Percentiles rank a stretch among this genome's conserved stretches.
phyloP scores from a whole-genome alignment of 2,113 vertebrate genomes.

The Neopipo cinnamomea region DNA sequence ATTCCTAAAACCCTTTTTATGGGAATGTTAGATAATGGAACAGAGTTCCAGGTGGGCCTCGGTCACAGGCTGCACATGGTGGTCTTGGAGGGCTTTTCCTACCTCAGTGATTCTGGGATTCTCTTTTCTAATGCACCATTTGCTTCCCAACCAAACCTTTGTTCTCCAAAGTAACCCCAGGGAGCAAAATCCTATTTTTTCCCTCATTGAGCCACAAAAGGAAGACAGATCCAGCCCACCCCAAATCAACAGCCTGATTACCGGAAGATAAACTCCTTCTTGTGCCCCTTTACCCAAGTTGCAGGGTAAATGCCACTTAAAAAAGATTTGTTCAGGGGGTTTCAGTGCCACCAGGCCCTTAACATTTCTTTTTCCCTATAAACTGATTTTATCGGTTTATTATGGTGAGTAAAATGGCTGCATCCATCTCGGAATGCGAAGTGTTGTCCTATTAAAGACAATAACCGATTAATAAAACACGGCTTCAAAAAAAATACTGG shows the following conservation, averaged over 20 bases:
- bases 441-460: neutral
- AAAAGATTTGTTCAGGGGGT: conserved; percentile 45
- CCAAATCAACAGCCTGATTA: neutral
- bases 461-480: neutral
- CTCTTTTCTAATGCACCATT: neutral
- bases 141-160: neutral
- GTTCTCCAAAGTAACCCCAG: neutral
- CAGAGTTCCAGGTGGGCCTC: neutral
- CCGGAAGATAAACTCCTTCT: neutral
- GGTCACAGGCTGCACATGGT: neutral
- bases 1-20: neutral
- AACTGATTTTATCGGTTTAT: conserved; percentile 43
- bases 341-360: conserved; percentile 4
- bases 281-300: neutral
- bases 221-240: neutral
- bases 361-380: conserved; percentile 32
- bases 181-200: neutral
- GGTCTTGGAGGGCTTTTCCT: neutral
- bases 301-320: conserved; percentile 13
- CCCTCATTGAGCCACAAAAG: rapidly evolving
- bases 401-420: neutral
- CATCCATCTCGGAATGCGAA: neutral
- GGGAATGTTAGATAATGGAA: neutral
- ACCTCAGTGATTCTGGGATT: neutral
- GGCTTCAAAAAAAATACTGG: neutral